Conservation (phyloP, 2,888 invertebrate species). For the Alloplasta piceator region DNA sequence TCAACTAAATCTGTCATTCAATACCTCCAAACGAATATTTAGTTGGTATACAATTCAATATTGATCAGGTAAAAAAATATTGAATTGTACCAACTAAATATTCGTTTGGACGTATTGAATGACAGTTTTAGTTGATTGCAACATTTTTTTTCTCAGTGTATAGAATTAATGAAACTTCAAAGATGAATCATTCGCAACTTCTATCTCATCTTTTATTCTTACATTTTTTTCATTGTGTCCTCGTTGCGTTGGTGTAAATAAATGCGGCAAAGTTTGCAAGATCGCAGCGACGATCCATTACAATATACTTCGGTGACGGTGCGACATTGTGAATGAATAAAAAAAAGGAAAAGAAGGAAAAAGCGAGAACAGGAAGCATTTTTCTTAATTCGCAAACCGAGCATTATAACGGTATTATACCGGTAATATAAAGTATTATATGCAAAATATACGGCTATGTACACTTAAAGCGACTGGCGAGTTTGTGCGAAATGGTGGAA, state of each 20-base stretch:
- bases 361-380: constrained; percentile 51
- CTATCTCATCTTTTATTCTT: too few species aligned
- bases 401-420: constrained; percentile 44
- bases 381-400: constrained; percentile 58
- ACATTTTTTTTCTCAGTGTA: too few species aligned
- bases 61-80: too few species aligned
- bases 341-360: constrained; percentile 22
- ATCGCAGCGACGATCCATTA: constrained; percentile 15
- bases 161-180: too few species aligned
- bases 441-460: not conserved
- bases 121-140: too few species aligned
- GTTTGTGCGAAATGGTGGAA: constrained; percentile 42
- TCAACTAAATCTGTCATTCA: too few species aligned
- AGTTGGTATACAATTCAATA: too few species aligned
- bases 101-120: too few species aligned
- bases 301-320: constrained; percentile 18
- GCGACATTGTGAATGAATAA: constrained; percentile 24
- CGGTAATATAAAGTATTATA: constrained; percentile 17
- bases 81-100: too few species aligned
- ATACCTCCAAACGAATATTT: too few species aligned
- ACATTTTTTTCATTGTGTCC: not conserved
- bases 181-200: too few species aligned
- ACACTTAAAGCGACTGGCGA: not conserved
- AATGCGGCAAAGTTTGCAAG: not conserved
- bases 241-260: not conserved